Base-by-base conservation (phyloP, 2,888 invertebrate genomes). In the Ischnura elegans region DNA sequence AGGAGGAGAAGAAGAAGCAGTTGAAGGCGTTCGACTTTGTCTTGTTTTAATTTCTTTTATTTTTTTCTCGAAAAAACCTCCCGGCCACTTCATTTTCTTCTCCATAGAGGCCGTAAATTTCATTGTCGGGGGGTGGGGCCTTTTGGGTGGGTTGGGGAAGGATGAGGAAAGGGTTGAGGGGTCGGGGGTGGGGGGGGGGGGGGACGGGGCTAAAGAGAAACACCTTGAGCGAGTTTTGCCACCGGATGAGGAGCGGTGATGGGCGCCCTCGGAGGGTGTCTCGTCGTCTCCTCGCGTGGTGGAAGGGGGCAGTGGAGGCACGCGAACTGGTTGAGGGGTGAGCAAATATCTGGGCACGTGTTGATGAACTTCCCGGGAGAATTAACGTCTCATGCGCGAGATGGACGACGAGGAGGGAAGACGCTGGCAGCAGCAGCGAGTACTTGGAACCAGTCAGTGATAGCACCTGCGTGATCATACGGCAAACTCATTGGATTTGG, bases 41-140 rank as follows among this genome's bases (percentile, higher is more conserved):
- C 36, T 76, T 76, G 76, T 76, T 76, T 76, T 76, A 36, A 43
- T 90, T 90, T 5, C 13, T 61, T n/a, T n/a, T 66, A 55, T 90
- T 55, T 61, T 55, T n/a, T 66, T 76, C 16, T 76, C 36, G 29
- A 29, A 76, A 76, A 61, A 43, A 43, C 45, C 43, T 86, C n/a
- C 55, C 61, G 45, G 61, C 43, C 66, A 61, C 61, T 61, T 42
- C 87, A 87, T 87, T 87, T 61, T 45, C 90, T n/a, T 90, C 66
- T 90, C 43, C 66, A n/a, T 55, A 43, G 86, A 86, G 46, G 86
- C 61, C 43, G 90, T 90, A 90, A 90, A 90, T 90, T 90, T 90
- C 90, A 61, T 61, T 45, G 61, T 61, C 43, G 90, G 90, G 66
- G 76, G 76, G 36, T 19, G 61, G n/a, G 61, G n/a, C 5, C n/a